Base-by-base conservation (phyloP, 2,888 invertebrate genomes). In the Orchestes rusci region DNA sequence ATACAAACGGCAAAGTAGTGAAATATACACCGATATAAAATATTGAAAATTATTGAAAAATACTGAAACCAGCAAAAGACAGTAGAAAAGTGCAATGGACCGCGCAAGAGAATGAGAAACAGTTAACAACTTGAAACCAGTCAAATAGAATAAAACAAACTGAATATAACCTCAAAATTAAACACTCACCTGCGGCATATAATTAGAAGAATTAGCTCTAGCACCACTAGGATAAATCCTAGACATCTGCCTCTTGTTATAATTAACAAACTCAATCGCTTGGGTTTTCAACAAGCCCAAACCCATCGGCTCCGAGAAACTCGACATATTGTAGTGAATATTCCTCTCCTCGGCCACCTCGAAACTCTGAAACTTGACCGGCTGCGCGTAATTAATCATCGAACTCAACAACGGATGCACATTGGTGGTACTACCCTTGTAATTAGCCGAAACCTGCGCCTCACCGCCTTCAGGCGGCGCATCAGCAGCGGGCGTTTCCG, bases 301-400 rank as follows among this genome's bases (percentile, higher is more conserved):
- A 57, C 96, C 99, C 35, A 92, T 86, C 16, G 92, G 94, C 73
- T 99, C 99, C 56, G 97, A 93, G 73, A 97, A 99, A 50, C 96
- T 97, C 3, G 96, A 97, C 99, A 99, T 99, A 70, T 97, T 95
- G 74, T 93, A 89, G 70, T 93, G 87, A 62, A 93, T 82, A 70
- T 95, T 95, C 66, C 89, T 87, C 61, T 91, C 95, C 95, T 96
- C 94, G 2, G 99, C 94, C 54, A 88, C 82, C 68, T 97, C 96
- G 70, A 99, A 99, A 54, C 93, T 89, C 68, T 88, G 88, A 75
- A 99, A 99, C 75, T 99, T 99, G 65, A 99, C 88, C 7, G 99
- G 99, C 73, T 97, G 96, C 41, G 97, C 95, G 75, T 99, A 99
- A 76, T 99, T 99, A 66, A 99, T 90, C 87, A 99, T 89, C 46